phyloP scores from a whole-genome alignment of 2,113 vertebrate species.

The Nothocercus julius region DNA sequence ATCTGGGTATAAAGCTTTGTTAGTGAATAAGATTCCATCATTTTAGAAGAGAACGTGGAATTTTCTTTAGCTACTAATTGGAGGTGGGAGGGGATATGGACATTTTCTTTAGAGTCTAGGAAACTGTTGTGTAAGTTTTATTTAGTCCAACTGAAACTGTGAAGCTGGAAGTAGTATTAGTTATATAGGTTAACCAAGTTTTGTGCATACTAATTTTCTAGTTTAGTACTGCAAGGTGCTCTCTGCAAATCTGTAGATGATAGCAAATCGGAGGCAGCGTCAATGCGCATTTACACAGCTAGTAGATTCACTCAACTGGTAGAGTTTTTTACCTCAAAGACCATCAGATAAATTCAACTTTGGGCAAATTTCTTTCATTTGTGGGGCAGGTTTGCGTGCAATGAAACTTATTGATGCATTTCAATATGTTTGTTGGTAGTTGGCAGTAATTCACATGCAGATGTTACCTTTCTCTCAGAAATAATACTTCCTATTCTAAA shows the following conservation, averaged over 20 bases:
- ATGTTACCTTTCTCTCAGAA: background rate
- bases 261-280: background rate
- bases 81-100: background rate
- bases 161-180: background rate
- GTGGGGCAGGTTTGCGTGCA: background rate
- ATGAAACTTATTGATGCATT: background rate
- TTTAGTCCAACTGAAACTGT: background rate
- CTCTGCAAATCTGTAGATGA: background rate
- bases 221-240: background rate
- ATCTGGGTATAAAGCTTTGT: conserved; percentile 15
- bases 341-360: background rate
- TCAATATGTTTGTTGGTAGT: background rate
- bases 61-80: background rate
- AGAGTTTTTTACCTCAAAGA: background rate
- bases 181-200: background rate
- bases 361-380: background rate
- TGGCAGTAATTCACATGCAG: background rate
- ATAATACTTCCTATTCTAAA: background rate
- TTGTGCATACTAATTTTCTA: background rate
- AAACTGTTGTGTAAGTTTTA: background rate
- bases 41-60: background rate
- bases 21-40: background rate
- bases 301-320: no score
- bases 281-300: no score
- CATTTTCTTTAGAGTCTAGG: background rate